Percentiles rank a stretch among this genome's conserved stretches.
Conservation (phyloP, 2,113 vertebrate species). For the Tragulus kanchil region DNA sequence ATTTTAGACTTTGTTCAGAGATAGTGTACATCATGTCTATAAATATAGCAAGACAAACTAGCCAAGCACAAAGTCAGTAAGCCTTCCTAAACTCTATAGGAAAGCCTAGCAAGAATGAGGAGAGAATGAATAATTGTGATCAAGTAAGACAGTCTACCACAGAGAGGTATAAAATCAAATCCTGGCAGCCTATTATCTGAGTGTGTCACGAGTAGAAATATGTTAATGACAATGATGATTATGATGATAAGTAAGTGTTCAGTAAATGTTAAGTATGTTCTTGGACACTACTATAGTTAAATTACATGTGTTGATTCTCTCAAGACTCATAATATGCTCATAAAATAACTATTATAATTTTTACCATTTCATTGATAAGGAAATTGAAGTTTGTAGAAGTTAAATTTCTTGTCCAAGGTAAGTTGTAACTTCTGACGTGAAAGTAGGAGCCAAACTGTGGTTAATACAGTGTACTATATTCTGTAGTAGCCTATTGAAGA, state of each 20-base stretch:
- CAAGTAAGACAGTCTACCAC: neutral
- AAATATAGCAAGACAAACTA: neutral
- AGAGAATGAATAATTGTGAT: neutral
- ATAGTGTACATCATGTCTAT: neutral
- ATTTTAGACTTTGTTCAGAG: conserved; percentile 28
- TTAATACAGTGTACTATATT: neutral
- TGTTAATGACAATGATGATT: neutral
- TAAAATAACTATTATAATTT: neutral
- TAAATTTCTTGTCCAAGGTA: neutral
- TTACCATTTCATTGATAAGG: neutral
- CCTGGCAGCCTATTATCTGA: neutral
- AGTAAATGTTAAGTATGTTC: neutral
- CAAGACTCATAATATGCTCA: neutral
- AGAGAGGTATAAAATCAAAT: neutral
- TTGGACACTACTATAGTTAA: neutral
- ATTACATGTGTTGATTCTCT: neutral
- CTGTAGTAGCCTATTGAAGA: neutral
- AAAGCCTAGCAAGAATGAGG: neutral
- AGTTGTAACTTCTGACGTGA: neutral
- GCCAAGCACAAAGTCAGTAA: neutral
- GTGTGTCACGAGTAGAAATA: neutral
- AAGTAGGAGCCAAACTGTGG: neutral
- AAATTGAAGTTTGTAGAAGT: conserved; percentile 10
- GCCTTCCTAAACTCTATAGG: neutral
- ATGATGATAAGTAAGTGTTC: neutral